Base-by-base conservation (phyloP, 2,113 vertebrate genomes). In the Tichodroma muraria region DNA sequence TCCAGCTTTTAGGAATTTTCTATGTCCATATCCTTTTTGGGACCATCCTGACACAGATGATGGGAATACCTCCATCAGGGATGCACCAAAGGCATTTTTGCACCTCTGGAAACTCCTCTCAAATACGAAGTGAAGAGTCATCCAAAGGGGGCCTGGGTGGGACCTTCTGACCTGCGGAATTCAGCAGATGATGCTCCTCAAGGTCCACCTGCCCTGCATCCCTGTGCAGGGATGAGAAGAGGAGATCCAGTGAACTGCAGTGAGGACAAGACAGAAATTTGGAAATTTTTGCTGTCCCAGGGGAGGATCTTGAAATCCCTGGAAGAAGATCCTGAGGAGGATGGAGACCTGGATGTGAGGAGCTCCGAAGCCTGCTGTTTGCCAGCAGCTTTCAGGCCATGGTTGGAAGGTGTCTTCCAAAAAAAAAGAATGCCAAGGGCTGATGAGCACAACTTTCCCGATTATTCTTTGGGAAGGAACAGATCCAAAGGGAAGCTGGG, bases 1-100 rank as follows among this genome's bases (percentile, higher is more conserved):
- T 57, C 7, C 44, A 49, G 10, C 10, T 24, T 25, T 61, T 13
- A 38, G 56, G 30, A n/a, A 47, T 86, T 75, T 54, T 25, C 45
- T 19, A 4, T 31, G 9, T 30, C 37, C 8, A 2, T 24, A 22
- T 33, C 5, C 21, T 68, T 71, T 75, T 20, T 23, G 15, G 78
- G 31, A 61, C 6, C 25, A 27, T 20, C 52, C n/a, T 37, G 18
- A 3, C 56, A 13, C 9, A 40, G 37, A 38, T 21, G 33, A 38
- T 4, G 44, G 27, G 52, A 84, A 73, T 21, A 31, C 10, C 15
- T 52, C n/a, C 35, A 0, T 11, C 22, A 14, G 40, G 37, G 52
- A n/a, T 16, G 20, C 8, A 13, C 23, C 27, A 40, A 52, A 42
- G 0, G 0, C 9, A 7, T 9, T 38, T 75, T 33, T 30, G 16